These are phyloP conservation scores for Pelecanoides urinatrix DNA, from an alignment of 2,113 vertebrate species.

Conservation along the genomic window DNA sequence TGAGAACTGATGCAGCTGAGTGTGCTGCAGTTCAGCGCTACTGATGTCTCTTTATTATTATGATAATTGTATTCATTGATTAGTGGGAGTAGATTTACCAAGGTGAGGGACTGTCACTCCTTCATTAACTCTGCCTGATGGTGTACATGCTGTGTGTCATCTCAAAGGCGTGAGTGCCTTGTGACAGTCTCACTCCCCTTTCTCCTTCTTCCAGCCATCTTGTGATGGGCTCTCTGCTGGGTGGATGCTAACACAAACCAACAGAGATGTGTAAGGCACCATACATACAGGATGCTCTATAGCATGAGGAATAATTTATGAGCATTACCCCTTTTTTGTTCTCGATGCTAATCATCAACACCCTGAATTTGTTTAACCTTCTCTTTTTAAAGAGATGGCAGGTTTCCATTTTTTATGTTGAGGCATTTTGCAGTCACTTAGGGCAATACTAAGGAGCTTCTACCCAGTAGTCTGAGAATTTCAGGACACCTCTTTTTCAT, in stretches of 20 bases:
- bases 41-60: background rate
- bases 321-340: background rate
- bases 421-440: background rate
- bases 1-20: slow-evolving; percentile 14
- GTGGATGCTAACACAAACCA: background rate
- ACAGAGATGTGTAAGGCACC: background rate
- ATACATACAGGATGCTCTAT: background rate
- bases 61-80: background rate
- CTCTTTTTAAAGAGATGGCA: background rate
- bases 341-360: background rate
- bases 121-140: background rate
- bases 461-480: background rate
- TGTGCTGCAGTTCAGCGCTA: background rate
- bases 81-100: background rate
- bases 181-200: background rate
- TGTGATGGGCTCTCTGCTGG: background rate
- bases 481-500: background rate
- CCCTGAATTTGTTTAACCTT: background rate
- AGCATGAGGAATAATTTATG: background rate
- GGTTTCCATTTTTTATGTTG: background rate
- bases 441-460: background rate
- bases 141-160: background rate
- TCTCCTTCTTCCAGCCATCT: background rate
- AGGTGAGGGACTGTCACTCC: background rate
- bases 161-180: background rate